phyloP scores from a whole-genome alignment of 2,113 vertebrate genomes.

The Chaetorhynchus papuensis region DNA sequence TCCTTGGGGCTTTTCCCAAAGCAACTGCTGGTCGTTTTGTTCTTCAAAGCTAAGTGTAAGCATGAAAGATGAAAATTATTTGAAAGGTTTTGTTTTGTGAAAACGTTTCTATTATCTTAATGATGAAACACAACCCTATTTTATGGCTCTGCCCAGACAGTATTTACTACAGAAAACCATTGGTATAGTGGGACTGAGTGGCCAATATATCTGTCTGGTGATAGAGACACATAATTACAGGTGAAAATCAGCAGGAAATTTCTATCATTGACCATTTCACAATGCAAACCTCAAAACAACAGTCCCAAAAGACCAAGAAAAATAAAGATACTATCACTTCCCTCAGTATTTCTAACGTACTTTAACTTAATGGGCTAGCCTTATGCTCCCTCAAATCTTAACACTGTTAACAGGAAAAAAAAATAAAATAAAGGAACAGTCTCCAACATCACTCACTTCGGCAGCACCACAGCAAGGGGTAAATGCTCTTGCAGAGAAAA shows the following conservation, averaged over 20 bases:
- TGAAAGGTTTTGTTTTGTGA: neutral
- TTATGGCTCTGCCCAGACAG: neutral
- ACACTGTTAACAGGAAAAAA: rapidly evolving
- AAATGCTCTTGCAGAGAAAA: neutral
- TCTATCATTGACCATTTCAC: neutral
- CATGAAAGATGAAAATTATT: neutral
- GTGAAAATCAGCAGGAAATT: neutral
- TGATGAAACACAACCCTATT: neutral
- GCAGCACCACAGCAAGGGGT: neutral
- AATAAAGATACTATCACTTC: neutral
- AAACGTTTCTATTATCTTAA: neutral
- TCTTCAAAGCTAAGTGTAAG: neutral
- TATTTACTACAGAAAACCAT: neutral
- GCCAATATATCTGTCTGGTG: neutral
- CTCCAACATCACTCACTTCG: neutral
- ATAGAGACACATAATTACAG: neutral
- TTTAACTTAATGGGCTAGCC: neutral
- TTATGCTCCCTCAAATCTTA: neutral
- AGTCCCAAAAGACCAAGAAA: neutral
- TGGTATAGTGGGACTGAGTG: neutral
- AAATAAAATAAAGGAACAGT: neutral
- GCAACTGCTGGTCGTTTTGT: neutral
- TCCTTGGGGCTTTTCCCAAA: neutral
- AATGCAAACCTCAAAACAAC: neutral
- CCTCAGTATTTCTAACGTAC: neutral